phyloP scores from a whole-genome alignment of 2,113 vertebrate genomes.

The Geothlypis trichas region DNA sequence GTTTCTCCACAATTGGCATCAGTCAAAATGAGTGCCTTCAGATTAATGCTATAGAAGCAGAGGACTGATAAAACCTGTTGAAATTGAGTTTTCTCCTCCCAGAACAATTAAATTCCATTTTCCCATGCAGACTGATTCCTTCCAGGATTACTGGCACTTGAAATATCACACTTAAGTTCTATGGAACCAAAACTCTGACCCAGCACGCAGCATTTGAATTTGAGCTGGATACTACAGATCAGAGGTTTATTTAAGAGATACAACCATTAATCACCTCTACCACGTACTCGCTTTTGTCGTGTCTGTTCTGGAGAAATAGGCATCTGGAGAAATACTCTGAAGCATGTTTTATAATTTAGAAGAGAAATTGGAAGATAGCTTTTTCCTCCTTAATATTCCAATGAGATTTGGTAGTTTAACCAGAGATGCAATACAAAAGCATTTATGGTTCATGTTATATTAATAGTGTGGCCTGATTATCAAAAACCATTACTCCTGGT shows the following conservation, averaged over 20 bases:
- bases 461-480: conserved; percentile 83
- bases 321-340: conserved; percentile 38
- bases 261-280: conserved; percentile 11
- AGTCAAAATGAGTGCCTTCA: conserved; percentile 39
- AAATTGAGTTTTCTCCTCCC: conserved; percentile 30
- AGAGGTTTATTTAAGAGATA: conserved; percentile 9
- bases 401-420: conserved; percentile 79
- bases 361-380: conserved; percentile 58
- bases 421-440: conserved; percentile 69
- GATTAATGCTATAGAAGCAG: conserved; percentile 17
- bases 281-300: background rate
- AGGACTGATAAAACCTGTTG: background rate
- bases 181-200: conserved; percentile 36
- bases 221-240: background rate
- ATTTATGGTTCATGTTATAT: conserved; percentile 83
- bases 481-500: conserved; percentile 82
- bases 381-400: conserved; percentile 76
- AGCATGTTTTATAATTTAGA: conserved; percentile 48
- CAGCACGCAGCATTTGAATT: background rate
- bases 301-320: background rate
- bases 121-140: conserved; percentile 11
- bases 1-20: background rate
- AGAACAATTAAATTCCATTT: conserved; percentile 11
- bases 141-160: conserved; percentile 28
- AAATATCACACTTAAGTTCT: conserved; percentile 57